These are phyloP conservation scores for Drosophila mojavensis DNA, from an alignment of 1,140 invertebrate genomes.

Conservation along the genomic window DNA sequence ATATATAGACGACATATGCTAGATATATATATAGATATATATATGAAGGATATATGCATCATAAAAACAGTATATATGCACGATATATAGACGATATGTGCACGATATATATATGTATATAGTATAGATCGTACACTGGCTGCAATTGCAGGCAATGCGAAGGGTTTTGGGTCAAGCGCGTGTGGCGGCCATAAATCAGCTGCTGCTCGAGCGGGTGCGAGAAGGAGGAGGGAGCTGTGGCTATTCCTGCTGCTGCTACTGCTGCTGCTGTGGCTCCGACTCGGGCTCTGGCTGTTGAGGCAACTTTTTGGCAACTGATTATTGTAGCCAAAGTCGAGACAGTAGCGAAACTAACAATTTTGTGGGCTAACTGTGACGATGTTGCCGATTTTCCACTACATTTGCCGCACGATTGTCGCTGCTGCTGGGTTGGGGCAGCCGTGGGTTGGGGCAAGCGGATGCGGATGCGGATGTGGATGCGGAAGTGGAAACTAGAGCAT, in stretches of 20 bases:
- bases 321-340: slow-evolving; percentile 44
- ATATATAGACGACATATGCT: too few relatives aligned
- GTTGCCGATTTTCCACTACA: slow-evolving; percentile 76
- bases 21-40: too few relatives aligned
- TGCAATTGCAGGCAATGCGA: slow-evolving; percentile 33
- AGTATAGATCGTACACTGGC: slow-evolving; percentile 2
- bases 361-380: slow-evolving; percentile 53
- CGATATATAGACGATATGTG: too few relatives aligned
- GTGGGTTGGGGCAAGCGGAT: too few relatives aligned
- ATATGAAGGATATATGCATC: too few relatives aligned
- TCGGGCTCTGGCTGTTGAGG: neutral
- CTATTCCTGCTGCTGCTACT: neutral
- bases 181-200: slow-evolving; percentile 64
- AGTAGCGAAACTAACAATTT: slow-evolving; percentile 73
- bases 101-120: neutral
- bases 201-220: neutral
- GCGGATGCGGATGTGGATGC: slow-evolving; percentile 1
- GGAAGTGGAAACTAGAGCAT: slow-evolving; percentile 37
- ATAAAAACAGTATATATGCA: too few relatives aligned
- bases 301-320: slow-evolving; percentile 41
- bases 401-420: slow-evolving; percentile 71
- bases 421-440: neutral
- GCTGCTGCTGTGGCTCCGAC: neutral
- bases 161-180: slow-evolving; percentile 35
- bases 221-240: too few relatives aligned